Evolutionary conservation across 2,797 vertebrate genomes (phyloP).

Genomic region (Sebastes kiyomatsui): DNA sequence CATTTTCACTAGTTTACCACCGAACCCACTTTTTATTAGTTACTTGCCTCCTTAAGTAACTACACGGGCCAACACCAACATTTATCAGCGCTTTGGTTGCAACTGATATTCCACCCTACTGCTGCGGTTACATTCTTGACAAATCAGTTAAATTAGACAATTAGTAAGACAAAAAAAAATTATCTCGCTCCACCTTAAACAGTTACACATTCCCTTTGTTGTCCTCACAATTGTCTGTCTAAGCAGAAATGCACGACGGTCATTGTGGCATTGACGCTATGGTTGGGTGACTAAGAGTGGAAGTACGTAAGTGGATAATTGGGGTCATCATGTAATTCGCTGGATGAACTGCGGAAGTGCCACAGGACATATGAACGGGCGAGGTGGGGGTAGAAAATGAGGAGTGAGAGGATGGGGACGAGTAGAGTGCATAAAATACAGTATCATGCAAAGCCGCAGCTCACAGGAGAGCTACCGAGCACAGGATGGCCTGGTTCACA

Average conservation of each 20-base stretch:
- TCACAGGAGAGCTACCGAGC: slow-evolving; percentile 52
- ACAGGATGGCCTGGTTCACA: slow-evolving; percentile 77
- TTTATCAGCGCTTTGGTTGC: background rate
- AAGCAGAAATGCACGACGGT: slow-evolving; percentile 17
- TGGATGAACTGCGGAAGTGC: slow-evolving; percentile 41
- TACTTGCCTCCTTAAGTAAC: background rate
- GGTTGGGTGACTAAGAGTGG: slow-evolving; percentile 30
- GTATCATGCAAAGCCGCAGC: slow-evolving; percentile 58
- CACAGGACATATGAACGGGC: slow-evolving; percentile 46
- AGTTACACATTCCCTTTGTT: background rate
- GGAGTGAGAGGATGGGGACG: background rate
- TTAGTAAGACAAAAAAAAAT: background rate
- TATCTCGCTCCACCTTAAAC: background rate
- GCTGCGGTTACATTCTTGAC: background rate
- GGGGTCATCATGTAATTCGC: slow-evolving; percentile 60
- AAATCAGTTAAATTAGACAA: background rate
- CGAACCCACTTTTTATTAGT: background rate
- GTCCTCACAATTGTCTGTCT: background rate
- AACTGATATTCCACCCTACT: background rate
- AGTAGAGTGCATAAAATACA: slow-evolving; percentile 34
- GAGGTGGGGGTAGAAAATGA: background rate
- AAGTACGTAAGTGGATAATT: slow-evolving; percentile 55
- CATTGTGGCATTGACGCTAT: background rate
- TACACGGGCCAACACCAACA: background rate
- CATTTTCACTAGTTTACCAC: background rate